Evolutionary conservation across 1,140 invertebrate genomes (phyloP).

Genomic region (Myzus persicae): DNA sequence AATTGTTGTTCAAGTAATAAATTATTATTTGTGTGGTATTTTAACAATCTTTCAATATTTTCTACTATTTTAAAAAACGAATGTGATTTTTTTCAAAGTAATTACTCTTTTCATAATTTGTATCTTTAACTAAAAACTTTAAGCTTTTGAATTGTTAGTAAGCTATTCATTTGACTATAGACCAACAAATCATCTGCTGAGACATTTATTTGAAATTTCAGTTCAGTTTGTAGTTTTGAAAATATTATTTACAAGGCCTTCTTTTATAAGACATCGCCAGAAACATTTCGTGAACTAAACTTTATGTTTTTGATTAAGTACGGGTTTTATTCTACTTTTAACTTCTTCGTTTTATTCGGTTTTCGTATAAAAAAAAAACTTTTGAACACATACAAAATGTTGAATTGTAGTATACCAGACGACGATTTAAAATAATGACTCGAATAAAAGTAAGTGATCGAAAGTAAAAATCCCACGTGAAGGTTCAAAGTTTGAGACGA

Average conservation of each 20-base stretch:
- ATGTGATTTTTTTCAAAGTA: background rate
- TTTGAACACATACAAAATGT: conserved; percentile 12
- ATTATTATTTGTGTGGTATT: background rate
- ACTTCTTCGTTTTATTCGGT: conserved; percentile 9
- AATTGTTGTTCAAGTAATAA: background rate
- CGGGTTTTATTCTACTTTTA: conserved; percentile 26
- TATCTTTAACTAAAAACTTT: background rate
- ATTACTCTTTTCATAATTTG: background rate
- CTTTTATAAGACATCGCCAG: conserved; percentile 13
- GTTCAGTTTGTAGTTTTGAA: conserved; percentile 33
- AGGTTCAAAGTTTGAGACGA: conserved; percentile 9
- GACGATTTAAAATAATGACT: conserved; percentile 45
- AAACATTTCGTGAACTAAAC: conserved; percentile 36
- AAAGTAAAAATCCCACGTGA: conserved; percentile 18
- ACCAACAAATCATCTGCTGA: conserved; percentile 12
- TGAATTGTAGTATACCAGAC: background rate
- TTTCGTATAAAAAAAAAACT: background rate
- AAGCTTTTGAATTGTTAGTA: background rate
- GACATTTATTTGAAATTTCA: conserved; percentile 42
- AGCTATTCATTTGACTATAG: background rate
- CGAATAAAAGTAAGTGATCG: conserved; percentile 40
- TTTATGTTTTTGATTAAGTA: conserved; percentile 47
- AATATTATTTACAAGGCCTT: conserved; percentile 39
- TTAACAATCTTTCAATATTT: background rate
- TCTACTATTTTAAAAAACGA: background rate